Conservation (phyloP, 2,113 vertebrate species). For the Orthonyx spaldingii region DNA sequence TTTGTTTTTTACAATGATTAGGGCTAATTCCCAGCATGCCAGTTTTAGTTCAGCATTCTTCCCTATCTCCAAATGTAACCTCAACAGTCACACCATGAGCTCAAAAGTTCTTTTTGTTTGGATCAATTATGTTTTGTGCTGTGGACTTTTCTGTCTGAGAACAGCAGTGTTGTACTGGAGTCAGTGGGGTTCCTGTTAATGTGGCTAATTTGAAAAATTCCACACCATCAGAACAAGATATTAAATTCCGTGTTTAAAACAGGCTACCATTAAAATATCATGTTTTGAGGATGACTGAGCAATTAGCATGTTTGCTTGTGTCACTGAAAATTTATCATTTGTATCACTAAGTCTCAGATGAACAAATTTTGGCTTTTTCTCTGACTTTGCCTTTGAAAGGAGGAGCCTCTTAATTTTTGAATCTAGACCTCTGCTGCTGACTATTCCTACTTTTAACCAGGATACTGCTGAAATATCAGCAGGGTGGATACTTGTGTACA, state of each 20-base stretch:
- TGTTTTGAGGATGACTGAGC: neutral
- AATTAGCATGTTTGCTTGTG: neutral
- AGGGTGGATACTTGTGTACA: neutral
- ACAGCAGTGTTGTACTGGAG: neutral
- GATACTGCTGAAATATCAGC: neutral
- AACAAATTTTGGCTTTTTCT: neutral
- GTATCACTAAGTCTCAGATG: neutral
- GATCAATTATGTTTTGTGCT: neutral
- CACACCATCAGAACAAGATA: neutral
- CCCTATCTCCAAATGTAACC: neutral
- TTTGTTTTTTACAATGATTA: neutral
- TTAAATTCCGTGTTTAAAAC: neutral
- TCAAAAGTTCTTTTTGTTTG: neutral
- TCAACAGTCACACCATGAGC: neutral
- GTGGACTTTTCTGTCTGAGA: neutral
- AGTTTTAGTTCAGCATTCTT: neutral
- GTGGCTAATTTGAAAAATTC: neutral
- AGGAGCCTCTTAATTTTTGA: neutral
- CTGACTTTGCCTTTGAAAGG: neutral
- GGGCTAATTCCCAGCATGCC: neutral
- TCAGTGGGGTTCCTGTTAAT: neutral
- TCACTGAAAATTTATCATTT: neutral
- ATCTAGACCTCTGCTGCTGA: neutral
- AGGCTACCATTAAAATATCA: rapidly evolving
- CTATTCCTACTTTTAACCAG: neutral